Evolutionary conservation across 2,113 vertebrate genomes (phyloP).

Genomic region (Orthonyx spaldingii): DNA sequence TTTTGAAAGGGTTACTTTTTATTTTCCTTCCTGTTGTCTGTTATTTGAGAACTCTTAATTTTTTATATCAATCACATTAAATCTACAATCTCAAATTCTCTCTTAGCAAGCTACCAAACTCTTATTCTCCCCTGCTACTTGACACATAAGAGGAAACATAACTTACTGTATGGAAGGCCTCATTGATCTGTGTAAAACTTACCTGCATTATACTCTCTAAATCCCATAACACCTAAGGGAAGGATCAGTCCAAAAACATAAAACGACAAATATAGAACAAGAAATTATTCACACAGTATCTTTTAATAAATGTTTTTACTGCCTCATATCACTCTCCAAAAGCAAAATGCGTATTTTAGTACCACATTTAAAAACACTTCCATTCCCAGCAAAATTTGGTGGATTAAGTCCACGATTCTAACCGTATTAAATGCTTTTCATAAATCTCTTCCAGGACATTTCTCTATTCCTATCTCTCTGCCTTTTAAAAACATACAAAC

Average conservation of each 20-base stretch:
- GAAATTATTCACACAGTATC: slow-evolving; percentile 24
- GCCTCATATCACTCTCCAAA: neutral
- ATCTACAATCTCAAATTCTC: neutral
- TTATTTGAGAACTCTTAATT: neutral
- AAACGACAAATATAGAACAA: slow-evolving; percentile 53
- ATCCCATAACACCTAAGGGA: slow-evolving; percentile 49
- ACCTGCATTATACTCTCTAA: slow-evolving; percentile 63
- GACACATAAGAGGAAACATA: slow-evolving; percentile 13
- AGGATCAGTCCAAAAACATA: slow-evolving; percentile 58
- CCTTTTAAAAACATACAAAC: neutral
- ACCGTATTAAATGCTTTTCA: neutral
- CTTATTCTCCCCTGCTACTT: neutral
- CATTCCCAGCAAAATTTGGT: neutral
- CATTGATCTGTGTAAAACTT: slow-evolving; percentile 47
- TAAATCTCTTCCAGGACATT: neutral
- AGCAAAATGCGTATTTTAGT: neutral
- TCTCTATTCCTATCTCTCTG: neutral
- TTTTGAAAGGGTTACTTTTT: neutral
- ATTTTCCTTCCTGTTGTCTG: neutral
- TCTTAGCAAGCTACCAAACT: neutral
- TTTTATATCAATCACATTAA: neutral
- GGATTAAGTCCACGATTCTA: neutral
- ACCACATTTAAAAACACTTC: neutral
- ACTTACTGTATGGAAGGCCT: slow-evolving; percentile 46
- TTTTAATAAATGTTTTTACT: neutral